Conservation (phyloP, 2,888 invertebrate species). For the Lasioglossum villosulum region DNA sequence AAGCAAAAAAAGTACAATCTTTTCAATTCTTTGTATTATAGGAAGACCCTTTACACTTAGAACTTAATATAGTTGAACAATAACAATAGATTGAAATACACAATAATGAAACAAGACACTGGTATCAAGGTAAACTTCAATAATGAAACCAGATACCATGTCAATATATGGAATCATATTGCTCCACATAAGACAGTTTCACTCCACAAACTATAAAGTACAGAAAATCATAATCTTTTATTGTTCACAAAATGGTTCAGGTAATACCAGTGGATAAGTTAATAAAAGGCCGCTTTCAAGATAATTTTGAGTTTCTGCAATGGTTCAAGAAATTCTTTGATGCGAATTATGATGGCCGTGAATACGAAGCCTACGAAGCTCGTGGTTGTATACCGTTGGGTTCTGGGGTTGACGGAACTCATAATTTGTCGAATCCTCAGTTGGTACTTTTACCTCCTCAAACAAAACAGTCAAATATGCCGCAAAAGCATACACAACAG, state of each 20-base stretch:
- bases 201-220: slow-evolving; percentile 9
- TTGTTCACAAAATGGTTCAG: slow-evolving; percentile 86
- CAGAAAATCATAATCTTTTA: slow-evolving; percentile 55
- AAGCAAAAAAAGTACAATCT: not conserved
- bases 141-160: slow-evolving; percentile 20
- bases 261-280: slow-evolving; percentile 99
- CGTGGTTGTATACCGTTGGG: slow-evolving; percentile 94
- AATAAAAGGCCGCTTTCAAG: slow-evolving; percentile 99
- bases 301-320: slow-evolving; percentile 99
- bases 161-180: slow-evolving; percentile 28
- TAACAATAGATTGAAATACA: slow-evolving; percentile 15
- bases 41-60: slow-evolving; percentile 2
- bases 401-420: slow-evolving; percentile 86
- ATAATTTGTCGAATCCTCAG: slow-evolving; percentile 83
- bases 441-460: slow-evolving; percentile 85
- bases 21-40: not conserved
- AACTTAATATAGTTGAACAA: slow-evolving; percentile 21
- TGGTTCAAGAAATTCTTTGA: slow-evolving; percentile 99
- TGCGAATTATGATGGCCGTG: slow-evolving; percentile 99
- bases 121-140: slow-evolving; percentile 37
- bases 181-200: slow-evolving; percentile 14
- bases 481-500: slow-evolving; percentile 81
- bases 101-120: slow-evolving; percentile 28
- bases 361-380: slow-evolving; percentile 96
- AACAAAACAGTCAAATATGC: slow-evolving; percentile 78